Percentiles rank a stretch among this genome's conserved stretches.
phyloP scores from a whole-genome alignment of 2,797 vertebrate genomes.

The Coilia nasus region DNA sequence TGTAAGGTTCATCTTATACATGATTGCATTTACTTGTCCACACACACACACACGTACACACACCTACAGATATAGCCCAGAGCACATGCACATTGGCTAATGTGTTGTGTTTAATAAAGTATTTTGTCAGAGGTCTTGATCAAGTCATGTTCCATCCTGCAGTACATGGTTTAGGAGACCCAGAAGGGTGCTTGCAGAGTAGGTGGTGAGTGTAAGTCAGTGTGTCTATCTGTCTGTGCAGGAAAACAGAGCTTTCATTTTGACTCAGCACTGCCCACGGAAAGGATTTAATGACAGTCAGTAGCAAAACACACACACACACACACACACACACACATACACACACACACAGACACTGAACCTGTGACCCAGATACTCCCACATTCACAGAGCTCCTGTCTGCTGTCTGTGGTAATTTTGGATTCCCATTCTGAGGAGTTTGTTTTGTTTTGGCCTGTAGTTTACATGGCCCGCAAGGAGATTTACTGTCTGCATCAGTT shows the following conservation, averaged over 20 bases:
- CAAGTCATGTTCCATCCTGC: too few relatives aligned
- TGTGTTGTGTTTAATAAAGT: too few relatives aligned
- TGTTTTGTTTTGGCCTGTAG: too few relatives aligned
- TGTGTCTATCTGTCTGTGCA: neutral
- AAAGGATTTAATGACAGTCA: neutral
- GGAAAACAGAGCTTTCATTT: neutral
- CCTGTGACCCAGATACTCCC: neutral
- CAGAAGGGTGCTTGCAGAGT: too few relatives aligned
- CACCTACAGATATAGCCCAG: neutral
- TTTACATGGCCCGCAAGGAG: too few relatives aligned
- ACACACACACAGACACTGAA: neutral
- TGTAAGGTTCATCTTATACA: too few relatives aligned
- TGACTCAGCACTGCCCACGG: neutral
- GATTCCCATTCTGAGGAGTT: too few relatives aligned
- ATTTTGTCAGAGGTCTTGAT: too few relatives aligned
- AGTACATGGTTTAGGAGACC: too few relatives aligned
- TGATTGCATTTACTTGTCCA: neutral
- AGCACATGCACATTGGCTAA: neutral
- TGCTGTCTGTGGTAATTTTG: too few relatives aligned
- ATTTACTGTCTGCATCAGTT: too few relatives aligned
- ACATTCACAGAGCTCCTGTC: neutral
- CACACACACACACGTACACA: conserved; percentile 17
- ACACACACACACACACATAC: neutral
- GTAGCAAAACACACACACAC: neutral
- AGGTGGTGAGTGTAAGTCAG: neutral